Conservation (phyloP, 2,113 vertebrate genomes). For the Hemiscyllium ocellatum region DNA sequence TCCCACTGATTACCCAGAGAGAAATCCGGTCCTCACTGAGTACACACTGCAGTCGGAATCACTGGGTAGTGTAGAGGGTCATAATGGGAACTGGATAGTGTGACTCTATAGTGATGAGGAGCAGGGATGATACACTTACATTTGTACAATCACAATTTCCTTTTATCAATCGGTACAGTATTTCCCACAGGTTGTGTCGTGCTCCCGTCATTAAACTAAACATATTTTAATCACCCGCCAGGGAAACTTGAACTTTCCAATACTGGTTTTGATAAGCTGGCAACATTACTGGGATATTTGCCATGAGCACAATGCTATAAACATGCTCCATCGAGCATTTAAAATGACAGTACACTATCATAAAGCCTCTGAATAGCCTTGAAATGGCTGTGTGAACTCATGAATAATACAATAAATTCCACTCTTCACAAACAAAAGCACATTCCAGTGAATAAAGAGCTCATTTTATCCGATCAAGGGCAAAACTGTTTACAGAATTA, state of each 20-base stretch:
- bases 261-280: background rate
- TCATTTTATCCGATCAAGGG: background rate
- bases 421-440: slow-evolving; percentile 10
- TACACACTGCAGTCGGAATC: background rate
- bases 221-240: background rate
- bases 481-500: slow-evolving; percentile 16
- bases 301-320: background rate
- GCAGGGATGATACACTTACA: background rate
- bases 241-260: background rate
- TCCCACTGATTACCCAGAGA: too few species aligned
- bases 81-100: background rate
- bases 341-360: slow-evolving; percentile 18
- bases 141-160: background rate
- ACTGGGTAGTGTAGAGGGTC: background rate
- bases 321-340: background rate
- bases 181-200: background rate
- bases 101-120: too few species aligned
- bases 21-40: too few species aligned
- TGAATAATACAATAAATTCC: slow-evolving; percentile 33
- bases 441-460: slow-evolving; percentile 4
- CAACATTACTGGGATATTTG: slow-evolving; percentile 31
- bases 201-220: background rate
- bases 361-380: slow-evolving; percentile 26
- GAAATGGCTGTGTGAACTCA: slow-evolving; percentile 20
- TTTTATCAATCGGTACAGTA: too few species aligned